Evolutionary conservation across 1,140 invertebrate genomes (phyloP), one percentile per base, ranked within the genome.

Genomic region (Lutraria rhynchaena): DNA sequence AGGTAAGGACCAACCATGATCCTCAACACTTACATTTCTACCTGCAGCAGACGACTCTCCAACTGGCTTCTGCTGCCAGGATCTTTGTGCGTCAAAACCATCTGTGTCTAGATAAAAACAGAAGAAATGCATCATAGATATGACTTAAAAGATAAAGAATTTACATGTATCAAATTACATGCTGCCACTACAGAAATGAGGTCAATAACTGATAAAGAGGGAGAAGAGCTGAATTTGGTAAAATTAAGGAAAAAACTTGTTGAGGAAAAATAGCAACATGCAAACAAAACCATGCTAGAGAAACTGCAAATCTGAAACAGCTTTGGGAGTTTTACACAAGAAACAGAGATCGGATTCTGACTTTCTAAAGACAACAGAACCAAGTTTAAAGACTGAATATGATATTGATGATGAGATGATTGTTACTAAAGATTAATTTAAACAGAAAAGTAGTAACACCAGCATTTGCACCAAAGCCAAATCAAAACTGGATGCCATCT

Each of bases 301-400:
- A 41, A 75, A 75, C 71, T 75, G 71, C 71, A 75, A 75, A 75
- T 75, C 71, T 75, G 71, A 75, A 60, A 19, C 37, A 41, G 37
- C 15, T 41, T 41, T 41, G 15, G 37, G 5, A 41, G 37, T 41
- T 7, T 41, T 41, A 7, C 5, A 41, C 5, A 41, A 41, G 37
- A 41, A 41, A 41, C 5, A 41, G 15, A 41, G 37, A 41, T 5
- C 5, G 37, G 5, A 41, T 7, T 15, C n/a, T n/a, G n/a, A n/a
- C n/a, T n/a, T n/a, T n/a, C n/a, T n/a, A n/a, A n/a, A n/a, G n/a
- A n/a, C n/a, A n/a, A 15, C 37, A 7, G 37, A 7, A 15, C 5
- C 5, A 7, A 41, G 37, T 41, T 41, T 15, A 41, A 41, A 41
- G 37, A 41, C 37, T 7, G 37, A 41, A 15, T 7, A 41, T 41